These are phyloP conservation scores for Aleiodes testaceus DNA, from an alignment of 2,888 invertebrate genomes.

Conservation along the genomic window DNA sequence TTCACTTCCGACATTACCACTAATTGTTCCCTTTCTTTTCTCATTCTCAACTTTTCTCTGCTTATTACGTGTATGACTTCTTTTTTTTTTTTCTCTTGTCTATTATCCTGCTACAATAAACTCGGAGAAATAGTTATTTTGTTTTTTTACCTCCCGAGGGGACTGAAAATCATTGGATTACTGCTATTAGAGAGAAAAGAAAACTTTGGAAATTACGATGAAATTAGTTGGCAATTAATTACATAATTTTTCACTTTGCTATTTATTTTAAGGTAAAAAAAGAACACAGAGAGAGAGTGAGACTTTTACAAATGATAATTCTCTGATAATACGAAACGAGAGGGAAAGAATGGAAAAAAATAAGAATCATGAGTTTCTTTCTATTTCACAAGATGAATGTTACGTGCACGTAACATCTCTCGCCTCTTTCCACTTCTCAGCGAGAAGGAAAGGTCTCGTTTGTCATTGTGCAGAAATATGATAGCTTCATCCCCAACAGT, in stretches of 20 bases:
- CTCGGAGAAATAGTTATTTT: background rate
- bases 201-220: background rate
- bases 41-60: no score
- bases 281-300: no score
- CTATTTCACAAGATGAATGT: no score
- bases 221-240: constrained; percentile 20
- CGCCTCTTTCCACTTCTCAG: no score
- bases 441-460: constrained; percentile 13
- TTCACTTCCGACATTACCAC: constrained; percentile 16
- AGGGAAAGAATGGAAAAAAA: no score
- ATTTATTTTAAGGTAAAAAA: background rate
- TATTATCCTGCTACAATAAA: background rate
- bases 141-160: constrained; percentile 6
- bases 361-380: no score
- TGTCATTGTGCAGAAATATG: constrained; percentile 8
- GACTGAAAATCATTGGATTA: background rate
- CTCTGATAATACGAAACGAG: no score
- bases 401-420: no score
- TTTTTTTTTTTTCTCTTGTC: background rate
- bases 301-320: no score
- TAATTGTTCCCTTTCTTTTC: constrained; percentile 17
- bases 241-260: background rate
- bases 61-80: background rate
- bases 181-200: background rate
- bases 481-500: constrained; percentile 18